phyloP scores from a whole-genome alignment of 1,140 invertebrate genomes.

The Drosophila ananassae region DNA sequence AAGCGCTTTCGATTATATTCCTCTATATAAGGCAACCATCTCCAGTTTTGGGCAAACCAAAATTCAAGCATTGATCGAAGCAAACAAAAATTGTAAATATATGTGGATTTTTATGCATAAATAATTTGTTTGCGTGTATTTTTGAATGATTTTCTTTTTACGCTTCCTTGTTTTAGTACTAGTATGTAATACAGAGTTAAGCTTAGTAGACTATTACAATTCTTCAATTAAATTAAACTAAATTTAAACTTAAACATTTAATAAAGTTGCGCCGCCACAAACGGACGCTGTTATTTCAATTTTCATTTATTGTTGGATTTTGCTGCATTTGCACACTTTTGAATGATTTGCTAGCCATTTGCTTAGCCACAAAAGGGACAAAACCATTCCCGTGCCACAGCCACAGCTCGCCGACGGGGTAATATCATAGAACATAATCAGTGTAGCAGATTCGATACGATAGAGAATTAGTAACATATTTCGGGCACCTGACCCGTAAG shows the following conservation, averaged over 20 bases:
- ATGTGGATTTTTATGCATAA: constrained; percentile 63
- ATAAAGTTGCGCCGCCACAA: constrained; percentile 62
- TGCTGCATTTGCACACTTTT: constrained; percentile 36
- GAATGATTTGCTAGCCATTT: constrained; percentile 14
- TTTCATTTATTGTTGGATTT: constrained; percentile 14
- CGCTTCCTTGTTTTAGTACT: constrained; percentile 65
- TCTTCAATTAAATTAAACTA: constrained; percentile 73
- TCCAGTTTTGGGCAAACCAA: constrained; percentile 24
- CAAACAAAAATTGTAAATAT: constrained; percentile 17
- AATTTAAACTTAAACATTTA: constrained; percentile 71
- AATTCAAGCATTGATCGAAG: constrained; percentile 42
- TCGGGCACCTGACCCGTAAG: constrained; percentile 40
- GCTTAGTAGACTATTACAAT: constrained; percentile 67
- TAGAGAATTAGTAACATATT: constrained; percentile 62
- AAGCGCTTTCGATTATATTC: constrained; percentile 5
- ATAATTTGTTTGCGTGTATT: constrained; percentile 63
- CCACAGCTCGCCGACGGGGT: constrained; percentile 24
- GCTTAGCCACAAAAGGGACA: constrained; percentile 17
- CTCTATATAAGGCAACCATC: constrained; percentile 29
- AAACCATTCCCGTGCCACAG: constrained; percentile 29
- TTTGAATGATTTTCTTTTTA: constrained; percentile 56
- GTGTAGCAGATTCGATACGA: constrained; percentile 67
- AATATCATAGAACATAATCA: constrained; percentile 70
- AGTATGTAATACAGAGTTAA: constrained; percentile 72
- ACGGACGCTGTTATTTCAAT: constrained; percentile 50